Evolutionary conservation across 53 echinoderm and acorn worm genomes (phyloP).

Genomic region (Henricia sp.): DNA sequence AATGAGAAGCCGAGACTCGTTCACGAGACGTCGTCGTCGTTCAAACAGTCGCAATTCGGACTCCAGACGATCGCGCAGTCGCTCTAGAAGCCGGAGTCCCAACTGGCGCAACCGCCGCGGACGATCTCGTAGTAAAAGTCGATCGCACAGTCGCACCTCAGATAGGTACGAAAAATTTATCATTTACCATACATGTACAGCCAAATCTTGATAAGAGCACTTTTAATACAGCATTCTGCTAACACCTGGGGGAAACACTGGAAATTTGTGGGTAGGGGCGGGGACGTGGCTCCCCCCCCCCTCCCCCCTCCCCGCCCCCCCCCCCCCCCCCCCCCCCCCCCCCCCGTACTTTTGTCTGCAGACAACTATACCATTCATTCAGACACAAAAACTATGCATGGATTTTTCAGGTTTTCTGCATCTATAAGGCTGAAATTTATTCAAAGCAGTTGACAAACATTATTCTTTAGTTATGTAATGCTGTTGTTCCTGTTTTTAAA

Average conservation of each 20-base stretch:
- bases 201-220: neutral
- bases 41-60: conserved; percentile 45
- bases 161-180: neutral
- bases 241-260: neutral
- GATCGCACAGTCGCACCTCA: conserved; percentile 14
- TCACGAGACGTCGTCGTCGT: conserved; percentile 34
- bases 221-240: neutral
- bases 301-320: no score
- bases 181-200: neutral
- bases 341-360: neutral
- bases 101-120: conserved; percentile 15
- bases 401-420: neutral
- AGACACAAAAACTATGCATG: neutral
- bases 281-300: neutral
- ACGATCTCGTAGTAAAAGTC: conserved; percentile 10
- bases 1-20: conserved; percentile 80
- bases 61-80: conserved; percentile 72
- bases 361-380: neutral
- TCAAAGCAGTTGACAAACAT: neutral
- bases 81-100: conserved; percentile 61
- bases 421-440: neutral
- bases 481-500: no score
- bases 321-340: no score
- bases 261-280: neutral
- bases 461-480: neutral